Evolutionary conservation across 2,113 vertebrate genomes (phyloP).

Genomic region (Cyphomyrus plagiostoma): DNA sequence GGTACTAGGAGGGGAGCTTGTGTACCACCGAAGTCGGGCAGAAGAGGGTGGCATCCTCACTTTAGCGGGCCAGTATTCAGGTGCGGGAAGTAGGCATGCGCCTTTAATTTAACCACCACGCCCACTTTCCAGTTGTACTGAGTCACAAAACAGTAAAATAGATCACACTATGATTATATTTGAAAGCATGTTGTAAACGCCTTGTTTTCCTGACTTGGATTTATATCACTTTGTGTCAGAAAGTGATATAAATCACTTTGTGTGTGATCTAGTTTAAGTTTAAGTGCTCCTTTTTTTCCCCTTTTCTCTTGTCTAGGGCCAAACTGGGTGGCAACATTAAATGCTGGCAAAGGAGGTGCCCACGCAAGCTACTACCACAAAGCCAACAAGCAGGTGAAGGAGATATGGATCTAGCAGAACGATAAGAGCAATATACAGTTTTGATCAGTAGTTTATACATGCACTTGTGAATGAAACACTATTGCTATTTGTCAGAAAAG

Average conservation of each 20-base stretch:
- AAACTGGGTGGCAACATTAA: conserved; percentile 84
- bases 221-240: neutral
- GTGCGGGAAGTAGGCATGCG: conserved; percentile 46
- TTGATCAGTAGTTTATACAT: neutral
- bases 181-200: neutral
- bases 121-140: neutral
- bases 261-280: neutral
- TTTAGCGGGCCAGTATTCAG: conserved; percentile 84
- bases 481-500: neutral
- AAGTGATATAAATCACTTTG: neutral
- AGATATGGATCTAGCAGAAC: too few species aligned
- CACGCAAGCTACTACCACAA: conserved; percentile 92
- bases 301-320: conserved; percentile 54
- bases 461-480: neutral
- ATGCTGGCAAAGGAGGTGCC: conserved; percentile 85
- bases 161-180: neutral
- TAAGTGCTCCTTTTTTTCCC: neutral
- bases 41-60: conserved; percentile 95
- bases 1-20: conserved; percentile 88
- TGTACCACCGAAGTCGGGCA: conserved; percentile 84
- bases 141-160: neutral
- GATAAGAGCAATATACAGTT: neutral
- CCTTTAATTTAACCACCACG: neutral
- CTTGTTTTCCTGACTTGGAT: neutral
- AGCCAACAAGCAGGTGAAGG: conserved; percentile 82